phyloP scores from a whole-genome alignment of 1,140 invertebrate species.

The Scylla paramamosain region DNA sequence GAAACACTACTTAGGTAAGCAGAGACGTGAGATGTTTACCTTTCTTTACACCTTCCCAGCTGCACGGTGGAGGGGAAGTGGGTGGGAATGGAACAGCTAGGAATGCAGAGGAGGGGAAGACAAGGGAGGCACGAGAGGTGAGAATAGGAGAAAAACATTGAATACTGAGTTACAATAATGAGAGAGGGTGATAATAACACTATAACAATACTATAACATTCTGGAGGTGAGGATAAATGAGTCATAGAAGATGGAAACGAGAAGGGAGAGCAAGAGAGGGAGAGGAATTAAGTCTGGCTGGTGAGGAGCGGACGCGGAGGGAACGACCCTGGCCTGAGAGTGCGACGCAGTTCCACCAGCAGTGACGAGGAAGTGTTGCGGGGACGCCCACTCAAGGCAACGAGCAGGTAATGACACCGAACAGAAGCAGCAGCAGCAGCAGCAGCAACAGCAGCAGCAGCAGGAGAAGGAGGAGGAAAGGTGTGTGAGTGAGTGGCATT shows the following conservation, averaged over 20 bases:
- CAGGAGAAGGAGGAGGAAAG: too few species aligned
- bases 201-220: too few species aligned
- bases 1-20: not conserved
- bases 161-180: too few species aligned
- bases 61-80: not conserved
- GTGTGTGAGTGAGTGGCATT: too few species aligned
- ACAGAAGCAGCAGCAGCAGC: too few species aligned
- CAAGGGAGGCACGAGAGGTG: not conserved
- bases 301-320: not conserved
- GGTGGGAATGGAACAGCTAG: not conserved
- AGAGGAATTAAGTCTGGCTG: not conserved
- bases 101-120: conserved; percentile 12
- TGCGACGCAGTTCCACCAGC: conserved; percentile 25
- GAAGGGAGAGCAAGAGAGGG: not conserved
- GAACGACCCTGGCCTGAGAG: not conserved
- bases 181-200: too few species aligned
- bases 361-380: conserved; percentile 30
- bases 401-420: too few species aligned
- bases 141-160: too few species aligned
- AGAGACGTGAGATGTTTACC: not conserved
- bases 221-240: too few species aligned
- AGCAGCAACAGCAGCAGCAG: too few species aligned
- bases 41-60: not conserved
- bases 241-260: not conserved
- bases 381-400: not conserved